Evolutionary conservation across 2,113 vertebrate genomes (phyloP).

Genomic region (Cyanoderma ruficeps): DNA sequence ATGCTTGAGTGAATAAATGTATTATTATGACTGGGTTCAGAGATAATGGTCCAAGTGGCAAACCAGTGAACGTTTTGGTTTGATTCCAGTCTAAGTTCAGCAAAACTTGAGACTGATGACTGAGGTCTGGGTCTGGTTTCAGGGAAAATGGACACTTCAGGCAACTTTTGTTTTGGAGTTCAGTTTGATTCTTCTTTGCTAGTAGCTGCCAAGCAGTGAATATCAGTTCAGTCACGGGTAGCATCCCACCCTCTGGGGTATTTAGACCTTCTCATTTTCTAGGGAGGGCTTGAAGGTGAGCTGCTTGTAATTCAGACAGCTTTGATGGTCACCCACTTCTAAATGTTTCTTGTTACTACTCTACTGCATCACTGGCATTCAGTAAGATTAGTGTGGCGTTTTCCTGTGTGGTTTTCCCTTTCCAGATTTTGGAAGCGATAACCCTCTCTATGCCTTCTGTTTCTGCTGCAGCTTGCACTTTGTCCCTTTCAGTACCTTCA

Average conservation of each 20-base stretch:
- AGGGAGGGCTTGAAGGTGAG: neutral
- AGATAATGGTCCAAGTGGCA: neutral
- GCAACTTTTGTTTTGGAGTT: neutral
- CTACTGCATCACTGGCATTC: neutral
- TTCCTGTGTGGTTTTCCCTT: slow-evolving; percentile 8
- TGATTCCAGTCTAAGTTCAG: neutral
- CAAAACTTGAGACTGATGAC: neutral
- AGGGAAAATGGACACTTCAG: neutral
- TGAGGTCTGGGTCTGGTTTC: neutral
- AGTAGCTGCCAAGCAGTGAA: neutral
- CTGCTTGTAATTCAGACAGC: neutral
- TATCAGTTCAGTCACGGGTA: neutral
- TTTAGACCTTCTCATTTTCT: neutral
- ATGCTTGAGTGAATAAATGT: neutral
- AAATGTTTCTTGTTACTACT: neutral
- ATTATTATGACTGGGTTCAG: neutral
- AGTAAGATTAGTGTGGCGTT: neutral
- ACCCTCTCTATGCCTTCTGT: neutral
- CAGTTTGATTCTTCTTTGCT: neutral
- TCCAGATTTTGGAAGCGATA: neutral
- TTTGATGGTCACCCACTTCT: neutral
- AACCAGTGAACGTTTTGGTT: neutral
- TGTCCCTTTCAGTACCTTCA: neutral
- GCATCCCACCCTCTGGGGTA: neutral
- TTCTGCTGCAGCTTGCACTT: slow-evolving; percentile 19